Evolutionary conservation across 2,113 vertebrate species (phyloP), one percentile per base, ranked within the genome.

Genomic region (Pterophyllum scalare): DNA sequence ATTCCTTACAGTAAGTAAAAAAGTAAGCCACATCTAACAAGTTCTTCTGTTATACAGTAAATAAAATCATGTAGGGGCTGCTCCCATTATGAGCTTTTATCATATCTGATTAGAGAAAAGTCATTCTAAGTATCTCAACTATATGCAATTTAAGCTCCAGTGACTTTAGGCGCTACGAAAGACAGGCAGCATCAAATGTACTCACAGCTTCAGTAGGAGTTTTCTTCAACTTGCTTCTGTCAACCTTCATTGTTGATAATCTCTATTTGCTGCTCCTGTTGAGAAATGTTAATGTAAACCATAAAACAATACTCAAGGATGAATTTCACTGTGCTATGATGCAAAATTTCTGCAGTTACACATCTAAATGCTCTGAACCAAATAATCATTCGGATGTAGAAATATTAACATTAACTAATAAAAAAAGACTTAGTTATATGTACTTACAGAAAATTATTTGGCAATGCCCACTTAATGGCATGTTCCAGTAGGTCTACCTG

Each of bases 161-260:
- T 65, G n/a, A 67, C 2, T 2, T 20, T 38, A 54, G 6, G 62
- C 6, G 2, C 22, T 10, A 13, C 24, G 5, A 59, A 43, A 59
- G 15, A 35, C 5, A 46, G 8, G 7, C 35, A 72, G 67, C 12
- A 82, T 35, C 43, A 59, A 20, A 72, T 15, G 84, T 93, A 97
- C 97, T 97, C 89, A 98, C 97, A 94, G 97, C 97, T 96, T 98
- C 97, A 17, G 97, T 98, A 87, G 97, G 97, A 80, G 97, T 98
- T 95, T 98, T 98, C 95, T 98, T 98, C 94, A 98, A 95, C 94
- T 98, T 98, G 94, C 97, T 98, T 94, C 97, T 95, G 95, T 98
- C 97, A 87, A 98, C 97, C 96, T 98, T 98, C 97, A 98, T 98
- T 96, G 96, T 96, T 91, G 91, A 87, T 94, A 92, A 94, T 96